Percentiles rank a stretch among this genome's conserved stretches.
Evolutionary conservation across 2,888 invertebrate species (phyloP).

Genomic region (Drosophila setosimentum): DNA sequence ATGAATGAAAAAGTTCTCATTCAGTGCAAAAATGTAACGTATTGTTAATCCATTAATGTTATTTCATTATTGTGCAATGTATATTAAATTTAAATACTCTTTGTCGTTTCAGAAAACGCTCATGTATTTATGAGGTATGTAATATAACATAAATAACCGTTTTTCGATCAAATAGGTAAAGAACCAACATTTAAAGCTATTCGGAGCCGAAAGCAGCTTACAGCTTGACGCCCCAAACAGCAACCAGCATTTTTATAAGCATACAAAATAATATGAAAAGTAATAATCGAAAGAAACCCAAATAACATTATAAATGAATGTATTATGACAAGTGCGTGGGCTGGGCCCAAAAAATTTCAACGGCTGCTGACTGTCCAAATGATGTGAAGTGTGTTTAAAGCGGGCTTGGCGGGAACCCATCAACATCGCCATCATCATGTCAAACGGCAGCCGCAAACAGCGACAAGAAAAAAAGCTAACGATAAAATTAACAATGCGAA

Average conservation of each 20-base stretch:
- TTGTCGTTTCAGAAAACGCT: conserved; percentile 61
- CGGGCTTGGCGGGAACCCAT: conserved; percentile 50
- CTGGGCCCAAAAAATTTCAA: conserved; percentile 15
- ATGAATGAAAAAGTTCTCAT: not conserved
- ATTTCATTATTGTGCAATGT: conserved; percentile 7
- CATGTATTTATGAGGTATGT: conserved; percentile 75
- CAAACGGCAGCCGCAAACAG: conserved; percentile 68
- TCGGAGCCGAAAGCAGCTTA: conserved; percentile 65
- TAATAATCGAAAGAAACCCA: conserved; percentile 25
- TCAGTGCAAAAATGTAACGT: not conserved
- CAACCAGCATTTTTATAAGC: conserved; percentile 55
- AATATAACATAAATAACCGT: conserved; percentile 1
- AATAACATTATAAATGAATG: conserved; percentile 73
- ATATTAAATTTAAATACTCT: conserved; percentile 13
- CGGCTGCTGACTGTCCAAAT: conserved; percentile 46
- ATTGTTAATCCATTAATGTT: not conserved
- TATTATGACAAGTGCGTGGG: conserved; percentile 80
- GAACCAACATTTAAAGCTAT: conserved; percentile 31
- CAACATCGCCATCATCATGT: conserved; percentile 57
- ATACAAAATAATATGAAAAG: not conserved
- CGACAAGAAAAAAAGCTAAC: conserved; percentile 39
- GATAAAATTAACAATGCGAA: conserved; percentile 57
- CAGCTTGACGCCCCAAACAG: conserved; percentile 34
- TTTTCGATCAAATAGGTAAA: conserved; percentile 25
- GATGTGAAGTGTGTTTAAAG: conserved; percentile 53